A percentile compares a stretch with the other conserved stretches of the same genome.
Conservation (phyloP, 2,888 invertebrate species). For the Meganola albula region DNA sequence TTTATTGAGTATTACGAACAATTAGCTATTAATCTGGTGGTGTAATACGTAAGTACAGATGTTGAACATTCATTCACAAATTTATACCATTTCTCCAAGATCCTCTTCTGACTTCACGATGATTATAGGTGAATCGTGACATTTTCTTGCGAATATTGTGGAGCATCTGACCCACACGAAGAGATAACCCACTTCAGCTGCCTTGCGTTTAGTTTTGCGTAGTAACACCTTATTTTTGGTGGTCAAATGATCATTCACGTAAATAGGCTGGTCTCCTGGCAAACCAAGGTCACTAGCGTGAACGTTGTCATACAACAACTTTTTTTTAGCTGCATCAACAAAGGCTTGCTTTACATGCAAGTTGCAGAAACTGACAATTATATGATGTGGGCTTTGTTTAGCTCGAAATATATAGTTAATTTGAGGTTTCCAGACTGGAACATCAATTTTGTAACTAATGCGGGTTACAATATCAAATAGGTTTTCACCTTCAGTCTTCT, state of each 20-base stretch:
- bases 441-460: slow-evolving; percentile 3
- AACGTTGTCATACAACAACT: neutral
- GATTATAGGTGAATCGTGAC: slow-evolving; percentile 8
- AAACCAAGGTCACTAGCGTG: slow-evolving; percentile 5
- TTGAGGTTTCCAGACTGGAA: slow-evolving; percentile 3
- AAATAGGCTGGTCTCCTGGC: slow-evolving; percentile 7
- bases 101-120: slow-evolving; percentile 12
- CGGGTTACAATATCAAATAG: slow-evolving; percentile 6
- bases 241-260: slow-evolving; percentile 16
- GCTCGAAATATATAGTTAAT: slow-evolving; percentile 7
- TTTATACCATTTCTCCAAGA: slow-evolving; percentile 8
- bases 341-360: slow-evolving; percentile 15
- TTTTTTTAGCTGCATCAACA: slow-evolving; percentile 6
- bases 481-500: slow-evolving; percentile 5
- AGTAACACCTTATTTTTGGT: slow-evolving; percentile 9
- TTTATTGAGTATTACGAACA: no score
- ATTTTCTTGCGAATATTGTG: slow-evolving; percentile 10
- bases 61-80: no score
- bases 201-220: slow-evolving; percentile 8
- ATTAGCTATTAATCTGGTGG: no score
- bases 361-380: slow-evolving; percentile 11
- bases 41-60: no score
- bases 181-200: slow-evolving; percentile 7
- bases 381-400: slow-evolving; percentile 1
- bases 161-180: slow-evolving; percentile 14